Conservation (phyloP, 2,888 invertebrate genomes). For the Mimachlamys varia region DNA sequence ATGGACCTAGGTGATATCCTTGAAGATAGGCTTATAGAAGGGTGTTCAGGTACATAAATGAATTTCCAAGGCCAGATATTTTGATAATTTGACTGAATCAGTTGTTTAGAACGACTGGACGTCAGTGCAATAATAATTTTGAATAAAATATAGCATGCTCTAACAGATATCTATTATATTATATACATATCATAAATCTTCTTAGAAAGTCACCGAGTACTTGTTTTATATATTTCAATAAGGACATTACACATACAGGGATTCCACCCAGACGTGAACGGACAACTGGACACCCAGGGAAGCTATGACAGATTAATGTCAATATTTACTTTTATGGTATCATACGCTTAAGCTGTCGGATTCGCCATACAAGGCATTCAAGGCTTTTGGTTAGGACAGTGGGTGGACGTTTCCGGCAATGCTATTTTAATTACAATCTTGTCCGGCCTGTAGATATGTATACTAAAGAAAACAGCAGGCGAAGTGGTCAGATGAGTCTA, state of each 20-base stretch:
- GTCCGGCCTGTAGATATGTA: neutral
- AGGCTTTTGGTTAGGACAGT: neutral
- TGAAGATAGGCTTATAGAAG: too few species aligned
- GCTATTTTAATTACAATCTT: neutral
- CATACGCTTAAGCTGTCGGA: neutral
- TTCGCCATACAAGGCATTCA: neutral
- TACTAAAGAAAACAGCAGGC: neutral
- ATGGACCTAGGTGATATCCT: too few species aligned
- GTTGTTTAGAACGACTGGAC: neutral
- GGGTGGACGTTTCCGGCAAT: neutral
- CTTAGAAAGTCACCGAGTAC: neutral
- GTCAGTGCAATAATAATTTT: neutral
- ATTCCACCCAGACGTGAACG: neutral
- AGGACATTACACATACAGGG: neutral
- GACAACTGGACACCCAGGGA: conserved; percentile 3
- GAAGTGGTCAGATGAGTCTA: neutral
- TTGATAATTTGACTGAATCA: too few species aligned
- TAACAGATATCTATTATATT: neutral
- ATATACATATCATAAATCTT: neutral
- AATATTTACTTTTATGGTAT: neutral
- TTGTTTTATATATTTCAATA: neutral
- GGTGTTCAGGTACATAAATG: too few species aligned
- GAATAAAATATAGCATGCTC: neutral
- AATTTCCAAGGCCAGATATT: too few species aligned
- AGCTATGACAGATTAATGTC: neutral